Conservation (phyloP, 2,113 vertebrate species). For the Tragelaphus strepsiceros region DNA sequence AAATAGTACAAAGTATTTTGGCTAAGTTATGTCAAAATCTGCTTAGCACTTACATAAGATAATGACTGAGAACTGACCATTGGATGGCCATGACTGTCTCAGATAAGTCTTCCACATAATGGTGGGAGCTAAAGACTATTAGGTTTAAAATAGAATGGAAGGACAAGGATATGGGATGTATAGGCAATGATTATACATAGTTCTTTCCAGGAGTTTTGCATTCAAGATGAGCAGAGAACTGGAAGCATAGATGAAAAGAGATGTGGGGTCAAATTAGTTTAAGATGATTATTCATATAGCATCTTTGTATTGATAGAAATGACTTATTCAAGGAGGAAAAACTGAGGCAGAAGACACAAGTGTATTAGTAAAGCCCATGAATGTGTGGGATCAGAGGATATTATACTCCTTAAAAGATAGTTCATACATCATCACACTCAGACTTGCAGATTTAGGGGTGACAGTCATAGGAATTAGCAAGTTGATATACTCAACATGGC, state of each 20-base stretch:
- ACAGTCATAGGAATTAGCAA: background rate
- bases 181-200: background rate
- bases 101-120: background rate
- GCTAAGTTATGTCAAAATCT: background rate
- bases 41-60: background rate
- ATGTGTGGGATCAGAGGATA: background rate
- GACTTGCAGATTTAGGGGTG: background rate
- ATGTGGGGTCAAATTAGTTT: background rate
- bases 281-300: background rate
- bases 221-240: background rate
- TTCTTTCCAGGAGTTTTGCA: background rate
- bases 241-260: background rate
- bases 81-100: background rate
- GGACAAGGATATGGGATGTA: background rate
- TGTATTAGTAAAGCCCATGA: background rate
- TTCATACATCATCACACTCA: background rate
- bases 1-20: background rate
- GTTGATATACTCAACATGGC: background rate
- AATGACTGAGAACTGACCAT: background rate
- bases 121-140: background rate
- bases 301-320: background rate
- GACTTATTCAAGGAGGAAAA: background rate
- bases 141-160: background rate
- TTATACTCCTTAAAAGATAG: background rate
- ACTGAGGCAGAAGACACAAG: background rate